Base-by-base conservation (phyloP, 2,797 vertebrate species). In the Acipenser transmontanus region DNA sequence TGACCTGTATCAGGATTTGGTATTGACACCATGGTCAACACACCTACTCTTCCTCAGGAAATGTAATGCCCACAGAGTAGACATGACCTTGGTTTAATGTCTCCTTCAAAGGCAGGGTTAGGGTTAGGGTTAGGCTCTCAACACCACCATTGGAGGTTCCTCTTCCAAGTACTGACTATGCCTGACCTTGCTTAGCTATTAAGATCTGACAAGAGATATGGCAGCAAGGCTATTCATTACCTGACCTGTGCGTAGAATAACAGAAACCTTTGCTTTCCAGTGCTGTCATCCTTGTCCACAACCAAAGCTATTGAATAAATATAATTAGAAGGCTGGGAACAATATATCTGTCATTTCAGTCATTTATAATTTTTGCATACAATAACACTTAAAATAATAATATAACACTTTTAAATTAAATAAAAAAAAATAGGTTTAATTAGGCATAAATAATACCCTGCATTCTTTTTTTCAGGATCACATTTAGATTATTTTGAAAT, bases 311-410 rank as follows among this genome's bases (percentile, higher is more conserved):
- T 60, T 67, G 62, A 34, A 61, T 20, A 49, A 48, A 61, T 69
- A 17, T 57, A 69, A 56, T 70, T 50, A 59, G 60, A 34, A 50
- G 12, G 48, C 6, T 47, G 47, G 48, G 50, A 50, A 62, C 50
- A 48, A n/a, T 8, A 68, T 50, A 47, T 50, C 50, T 65, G 62
- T 70, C 64, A 66, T 47, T 17, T 14, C 47, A 48, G 63, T 59
- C 47, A 17, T 17, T 17, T 17, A 17, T 17, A 17, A 50, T 60
- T 14, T 66, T 62, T 57, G 50, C 60, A 59, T 66, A 56, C 12
- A 61, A 63, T 51, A 66, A 56, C 12, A 66, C 50, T 66, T 66
- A 66, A 17, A 50, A 50, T 50, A 11, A 62, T 50, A 61, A 47
- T 17, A 47, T 61, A 47, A 13, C 52, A 34, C 34, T 34, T 4